These are phyloP conservation scores for Cyanocitta stelleri DNA, from an alignment of 2,113 vertebrate genomes.

Conservation along the genomic window DNA sequence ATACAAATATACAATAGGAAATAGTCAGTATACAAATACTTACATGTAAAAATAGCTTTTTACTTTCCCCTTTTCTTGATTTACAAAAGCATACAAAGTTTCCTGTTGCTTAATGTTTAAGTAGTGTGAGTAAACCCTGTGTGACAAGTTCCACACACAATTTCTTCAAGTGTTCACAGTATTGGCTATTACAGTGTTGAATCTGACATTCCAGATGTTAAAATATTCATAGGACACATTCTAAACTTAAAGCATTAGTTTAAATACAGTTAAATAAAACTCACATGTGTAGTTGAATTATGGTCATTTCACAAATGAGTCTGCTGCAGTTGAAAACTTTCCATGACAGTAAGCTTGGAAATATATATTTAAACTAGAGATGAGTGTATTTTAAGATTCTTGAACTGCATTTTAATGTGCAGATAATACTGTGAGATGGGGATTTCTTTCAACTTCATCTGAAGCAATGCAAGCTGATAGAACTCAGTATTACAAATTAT, in stretches of 20 bases:
- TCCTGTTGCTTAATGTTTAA: constrained; percentile 53
- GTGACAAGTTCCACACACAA: constrained; percentile 38
- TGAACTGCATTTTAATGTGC: constrained; percentile 15
- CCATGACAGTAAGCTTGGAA: constrained; percentile 1
- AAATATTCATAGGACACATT: constrained; percentile 29
- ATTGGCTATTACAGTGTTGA: constrained; percentile 72
- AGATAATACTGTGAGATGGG: background rate
- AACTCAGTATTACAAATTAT: constrained; percentile 7
- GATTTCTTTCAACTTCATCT: constrained; percentile 12
- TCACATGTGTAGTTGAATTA: constrained; percentile 15
- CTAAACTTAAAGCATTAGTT: constrained; percentile 44
- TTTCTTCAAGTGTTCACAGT: constrained; percentile 72
- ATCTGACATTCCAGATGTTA: constrained; percentile 53
- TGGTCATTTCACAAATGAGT: background rate
- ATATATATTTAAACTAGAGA: constrained; percentile 28
- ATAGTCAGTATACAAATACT: constrained; percentile 71
- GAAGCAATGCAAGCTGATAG: background rate
- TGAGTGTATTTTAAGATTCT: constrained; percentile 34
- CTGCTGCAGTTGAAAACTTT: constrained; percentile 14
- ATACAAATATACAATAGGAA: constrained; percentile 77
- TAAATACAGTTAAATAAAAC: constrained; percentile 50
- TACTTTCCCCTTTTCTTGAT: constrained; percentile 61
- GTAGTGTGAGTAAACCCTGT: constrained; percentile 63
- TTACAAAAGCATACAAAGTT: constrained; percentile 67
- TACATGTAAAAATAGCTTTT: constrained; percentile 76